Conservation (phyloP, 2,888 invertebrate species). For the Disparrhopalites patrizii region DNA sequence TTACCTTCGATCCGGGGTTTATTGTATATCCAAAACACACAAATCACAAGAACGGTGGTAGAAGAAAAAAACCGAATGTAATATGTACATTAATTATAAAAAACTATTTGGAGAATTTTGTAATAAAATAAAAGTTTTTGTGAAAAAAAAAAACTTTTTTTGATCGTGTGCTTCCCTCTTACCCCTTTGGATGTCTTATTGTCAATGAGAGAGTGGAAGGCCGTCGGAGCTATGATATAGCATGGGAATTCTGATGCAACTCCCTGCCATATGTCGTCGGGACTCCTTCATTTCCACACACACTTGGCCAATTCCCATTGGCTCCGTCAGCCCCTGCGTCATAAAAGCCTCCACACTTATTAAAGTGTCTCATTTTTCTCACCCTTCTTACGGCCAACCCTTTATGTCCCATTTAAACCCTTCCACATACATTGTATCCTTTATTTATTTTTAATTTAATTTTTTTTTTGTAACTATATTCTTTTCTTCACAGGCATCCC, state of each 20-base stretch:
- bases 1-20: too few species aligned
- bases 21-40: too few species aligned
- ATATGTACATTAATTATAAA: too few species aligned
- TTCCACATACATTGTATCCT: not conserved
- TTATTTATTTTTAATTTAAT: not conserved
- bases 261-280: conserved; percentile 3
- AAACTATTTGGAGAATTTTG: too few species aligned
- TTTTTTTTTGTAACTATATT: not conserved
- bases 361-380: not conserved
- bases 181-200: too few species aligned
- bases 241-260: conserved; percentile 13
- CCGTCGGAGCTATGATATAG: not conserved
- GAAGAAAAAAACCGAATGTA: too few species aligned
- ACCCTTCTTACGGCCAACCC: not conserved
- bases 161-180: too few species aligned
- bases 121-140: too few species aligned
- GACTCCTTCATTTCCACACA: not conserved
- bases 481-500: too few species aligned
- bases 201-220: too few species aligned
- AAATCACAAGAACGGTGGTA: too few species aligned
- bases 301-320: conserved; percentile 9
- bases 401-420: not conserved
- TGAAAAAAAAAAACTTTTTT: too few species aligned
- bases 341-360: conserved; percentile 2
- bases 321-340: not conserved